phyloP scores from a whole-genome alignment of 2,888 invertebrate species.

The Mayetiola destructor region DNA sequence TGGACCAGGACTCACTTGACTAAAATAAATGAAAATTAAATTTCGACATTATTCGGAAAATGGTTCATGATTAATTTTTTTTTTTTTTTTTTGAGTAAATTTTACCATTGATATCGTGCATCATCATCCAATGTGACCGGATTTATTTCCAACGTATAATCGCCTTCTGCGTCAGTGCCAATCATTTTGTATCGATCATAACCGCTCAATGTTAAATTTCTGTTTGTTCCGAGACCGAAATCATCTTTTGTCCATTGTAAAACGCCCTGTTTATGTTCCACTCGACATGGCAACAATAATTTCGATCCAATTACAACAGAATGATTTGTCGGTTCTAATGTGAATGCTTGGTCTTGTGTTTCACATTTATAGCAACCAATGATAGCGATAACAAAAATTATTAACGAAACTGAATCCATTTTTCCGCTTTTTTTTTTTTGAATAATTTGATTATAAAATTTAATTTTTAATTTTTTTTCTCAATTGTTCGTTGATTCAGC shows the following conservation, averaged over 20 bases:
- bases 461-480: no score
- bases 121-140: conserved; percentile 86
- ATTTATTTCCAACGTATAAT: conserved; percentile 79
- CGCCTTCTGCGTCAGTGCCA: conserved; percentile 88
- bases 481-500: no score
- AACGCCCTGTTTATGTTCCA: conserved; percentile 74
- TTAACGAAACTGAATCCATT: conserved; percentile 7
- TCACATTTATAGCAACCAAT: neutral
- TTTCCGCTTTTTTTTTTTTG: neutral
- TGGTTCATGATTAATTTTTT: neutral
- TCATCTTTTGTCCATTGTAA: conserved; percentile 97
- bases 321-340: conserved; percentile 81
- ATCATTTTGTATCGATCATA: conserved; percentile 92
- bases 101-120: conserved; percentile 62
- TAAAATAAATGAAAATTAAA: neutral
- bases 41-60: neutral
- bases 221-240: conserved; percentile 82
- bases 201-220: conserved; percentile 76
- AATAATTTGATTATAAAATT: no score
- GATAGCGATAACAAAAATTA: neutral
- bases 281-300: conserved; percentile 78
- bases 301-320: conserved; percentile 77
- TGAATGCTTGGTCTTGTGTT: conserved; percentile 58
- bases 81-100: neutral
- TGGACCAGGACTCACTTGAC: conserved; percentile 2